Conservation (phyloP, 2,113 vertebrate species). For the Callaeas wilsoni region DNA sequence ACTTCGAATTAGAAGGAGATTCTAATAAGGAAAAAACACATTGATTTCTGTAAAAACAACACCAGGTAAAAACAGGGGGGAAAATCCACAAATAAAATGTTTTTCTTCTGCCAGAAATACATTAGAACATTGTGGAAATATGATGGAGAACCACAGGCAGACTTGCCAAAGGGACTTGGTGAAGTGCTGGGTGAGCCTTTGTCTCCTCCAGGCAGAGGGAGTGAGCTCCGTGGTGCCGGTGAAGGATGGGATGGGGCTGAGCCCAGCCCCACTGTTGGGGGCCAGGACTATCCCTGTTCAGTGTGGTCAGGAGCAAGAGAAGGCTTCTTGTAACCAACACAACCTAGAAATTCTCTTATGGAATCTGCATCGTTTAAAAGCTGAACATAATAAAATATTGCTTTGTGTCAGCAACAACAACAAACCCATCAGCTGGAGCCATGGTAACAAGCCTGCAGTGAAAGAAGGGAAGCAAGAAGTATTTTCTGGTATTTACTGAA, state of each 20-base stretch:
- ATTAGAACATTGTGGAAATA: background rate
- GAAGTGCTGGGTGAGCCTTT: background rate
- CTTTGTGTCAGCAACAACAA: background rate
- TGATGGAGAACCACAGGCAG: background rate
- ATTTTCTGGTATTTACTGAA: background rate
- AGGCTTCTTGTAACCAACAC: background rate
- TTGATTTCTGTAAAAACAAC: background rate
- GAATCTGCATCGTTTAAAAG: background rate
- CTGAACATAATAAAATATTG: background rate
- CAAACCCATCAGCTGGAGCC: background rate
- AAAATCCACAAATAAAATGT: background rate
- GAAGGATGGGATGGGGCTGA: background rate
- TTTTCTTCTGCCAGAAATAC: background rate
- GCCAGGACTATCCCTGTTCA: background rate
- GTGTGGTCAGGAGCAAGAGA: background rate
- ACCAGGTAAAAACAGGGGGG: fast-evolving
- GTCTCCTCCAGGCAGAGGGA: background rate
- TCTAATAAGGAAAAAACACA: background rate
- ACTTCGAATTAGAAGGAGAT: background rate
- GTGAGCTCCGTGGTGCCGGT: background rate
- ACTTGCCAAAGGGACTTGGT: background rate
- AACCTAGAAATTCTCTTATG: background rate
- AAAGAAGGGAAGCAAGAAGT: background rate
- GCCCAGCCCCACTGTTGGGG: fast-evolving
- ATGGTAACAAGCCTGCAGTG: background rate